Conservation (phyloP, 2,113 vertebrate genomes). For the Melanotaenia duboulayi region DNA sequence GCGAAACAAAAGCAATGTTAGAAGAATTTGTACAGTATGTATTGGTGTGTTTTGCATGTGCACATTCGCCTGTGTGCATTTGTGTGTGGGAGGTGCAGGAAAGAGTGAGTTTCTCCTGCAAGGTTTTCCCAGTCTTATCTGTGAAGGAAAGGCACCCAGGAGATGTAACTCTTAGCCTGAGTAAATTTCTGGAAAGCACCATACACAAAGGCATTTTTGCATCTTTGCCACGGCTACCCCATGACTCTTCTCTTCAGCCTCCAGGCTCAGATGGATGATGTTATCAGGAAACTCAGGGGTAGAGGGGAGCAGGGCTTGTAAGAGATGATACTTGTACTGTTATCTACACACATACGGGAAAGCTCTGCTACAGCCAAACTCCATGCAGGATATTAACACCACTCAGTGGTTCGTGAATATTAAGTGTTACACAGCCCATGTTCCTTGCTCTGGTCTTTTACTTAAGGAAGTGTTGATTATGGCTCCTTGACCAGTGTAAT, state of each 20-base stretch:
- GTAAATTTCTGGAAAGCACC: slow-evolving; percentile 40
- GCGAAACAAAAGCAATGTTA: not conserved
- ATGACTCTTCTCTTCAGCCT: slow-evolving; percentile 35
- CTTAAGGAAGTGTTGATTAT: slow-evolving; percentile 57
- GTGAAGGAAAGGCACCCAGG: slow-evolving; percentile 38
- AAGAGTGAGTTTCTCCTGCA: slow-evolving; percentile 34
- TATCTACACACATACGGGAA: slow-evolving; percentile 55
- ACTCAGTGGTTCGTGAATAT: slow-evolving; percentile 57
- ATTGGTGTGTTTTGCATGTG: slow-evolving; percentile 13
- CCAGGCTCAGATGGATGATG: slow-evolving; percentile 58
- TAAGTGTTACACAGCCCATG: slow-evolving; percentile 33
- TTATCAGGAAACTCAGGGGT: slow-evolving; percentile 54
- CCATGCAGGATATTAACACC: slow-evolving; percentile 36
- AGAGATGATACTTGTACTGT: slow-evolving; percentile 43
- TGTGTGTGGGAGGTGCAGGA: slow-evolving; percentile 52
- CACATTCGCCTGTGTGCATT: not conserved
- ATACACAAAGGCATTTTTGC: not conserved
- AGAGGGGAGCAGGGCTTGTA: slow-evolving; percentile 50
- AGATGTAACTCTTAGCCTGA: slow-evolving; percentile 55
- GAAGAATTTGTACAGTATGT: slow-evolving; percentile 17
- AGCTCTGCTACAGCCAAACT: slow-evolving; percentile 7
- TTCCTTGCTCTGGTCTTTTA: slow-evolving; percentile 27
- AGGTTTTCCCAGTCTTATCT: slow-evolving; percentile 59
- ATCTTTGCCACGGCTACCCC: not conserved
- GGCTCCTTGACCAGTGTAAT: slow-evolving; percentile 52